Evolutionary conservation across 2,113 vertebrate species (phyloP).

Genomic region (Suncus etruscus): DNA sequence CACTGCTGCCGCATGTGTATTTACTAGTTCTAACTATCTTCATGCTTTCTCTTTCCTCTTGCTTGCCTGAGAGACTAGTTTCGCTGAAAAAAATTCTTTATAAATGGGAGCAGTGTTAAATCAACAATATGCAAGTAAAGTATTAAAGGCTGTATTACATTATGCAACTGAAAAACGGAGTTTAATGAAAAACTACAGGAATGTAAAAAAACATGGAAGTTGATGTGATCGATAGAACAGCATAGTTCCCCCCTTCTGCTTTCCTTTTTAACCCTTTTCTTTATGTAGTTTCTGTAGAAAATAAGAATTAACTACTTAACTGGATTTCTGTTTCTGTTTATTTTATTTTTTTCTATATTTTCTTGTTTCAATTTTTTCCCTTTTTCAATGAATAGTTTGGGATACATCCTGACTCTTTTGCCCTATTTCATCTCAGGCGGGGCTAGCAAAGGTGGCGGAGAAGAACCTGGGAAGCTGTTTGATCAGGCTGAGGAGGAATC

Average conservation of each 20-base stretch:
- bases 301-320: slow-evolving; percentile 39
- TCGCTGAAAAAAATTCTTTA: slow-evolving; percentile 79
- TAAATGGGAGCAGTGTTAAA: slow-evolving; percentile 87
- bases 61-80: slow-evolving; percentile 81
- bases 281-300: slow-evolving; percentile 64
- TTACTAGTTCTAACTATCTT: slow-evolving; percentile 84
- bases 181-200: slow-evolving; percentile 84
- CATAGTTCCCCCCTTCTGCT: slow-evolving; percentile 43
- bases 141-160: slow-evolving; percentile 80
- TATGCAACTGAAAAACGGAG: slow-evolving; percentile 82
- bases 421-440: slow-evolving; percentile 90
- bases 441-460: slow-evolving; percentile 95
- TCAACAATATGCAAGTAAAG: slow-evolving; percentile 87
- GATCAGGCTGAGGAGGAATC: slow-evolving; percentile 92
- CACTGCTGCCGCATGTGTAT: slow-evolving; percentile 84
- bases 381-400: background rate
- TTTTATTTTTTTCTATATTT: background rate
- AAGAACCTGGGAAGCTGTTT: slow-evolving; percentile 92
- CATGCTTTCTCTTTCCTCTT: slow-evolving; percentile 80
- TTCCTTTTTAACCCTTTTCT: slow-evolving; percentile 65
- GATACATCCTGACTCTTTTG: slow-evolving; percentile 61
- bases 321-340: background rate
- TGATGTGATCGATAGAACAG: slow-evolving; percentile 71
- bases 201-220: slow-evolving; percentile 84
- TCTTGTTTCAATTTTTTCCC: background rate